Conservation (phyloP, 2,797 vertebrate species). For the Lacerta viridis region DNA sequence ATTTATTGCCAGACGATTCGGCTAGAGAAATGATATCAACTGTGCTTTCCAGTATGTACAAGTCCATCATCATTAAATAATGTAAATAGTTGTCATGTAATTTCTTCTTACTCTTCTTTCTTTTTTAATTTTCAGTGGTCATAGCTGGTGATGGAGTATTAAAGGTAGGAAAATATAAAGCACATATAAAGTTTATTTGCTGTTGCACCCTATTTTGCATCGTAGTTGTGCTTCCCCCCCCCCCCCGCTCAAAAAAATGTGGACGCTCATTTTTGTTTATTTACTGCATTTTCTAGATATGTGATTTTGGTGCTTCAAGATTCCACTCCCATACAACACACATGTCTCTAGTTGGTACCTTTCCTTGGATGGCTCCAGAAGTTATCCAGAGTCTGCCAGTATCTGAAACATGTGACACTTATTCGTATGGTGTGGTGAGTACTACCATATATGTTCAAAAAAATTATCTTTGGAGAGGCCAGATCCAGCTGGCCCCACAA, state of each 20-base stretch:
- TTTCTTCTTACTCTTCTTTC: constrained; percentile 66
- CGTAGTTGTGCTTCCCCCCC: constrained; percentile 6
- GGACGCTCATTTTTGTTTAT: neutral
- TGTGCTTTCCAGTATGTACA: neutral
- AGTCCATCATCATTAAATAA: constrained; percentile 35
- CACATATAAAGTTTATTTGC: constrained; percentile 40
- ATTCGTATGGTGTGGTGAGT: constrained; percentile 98
- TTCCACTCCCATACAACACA: constrained; percentile 98
- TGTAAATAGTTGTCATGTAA: constrained; percentile 36
- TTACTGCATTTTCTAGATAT: constrained; percentile 85
- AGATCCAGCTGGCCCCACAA: too few relatives aligned
- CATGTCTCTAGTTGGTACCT: constrained; percentile 98
- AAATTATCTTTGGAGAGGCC: neutral
- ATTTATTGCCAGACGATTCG: neutral
- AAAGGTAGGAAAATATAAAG: constrained; percentile 86
- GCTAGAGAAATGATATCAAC: neutral
- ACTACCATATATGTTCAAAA: neutral
- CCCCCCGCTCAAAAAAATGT: too few relatives aligned
- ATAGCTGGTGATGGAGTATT: constrained; percentile 92
- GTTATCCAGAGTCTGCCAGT: constrained; percentile 98
- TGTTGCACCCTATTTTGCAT: constrained; percentile 15
- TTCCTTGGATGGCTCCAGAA: constrained; percentile 99
- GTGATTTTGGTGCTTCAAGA: constrained; percentile 96
- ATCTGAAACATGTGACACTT: constrained; percentile 97
- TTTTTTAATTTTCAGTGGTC: constrained; percentile 87